A percentile compares a stretch with the other conserved stretches of the same genome.
Conservation (phyloP, 2,888 invertebrate species). For the Ectobius pallidus region DNA sequence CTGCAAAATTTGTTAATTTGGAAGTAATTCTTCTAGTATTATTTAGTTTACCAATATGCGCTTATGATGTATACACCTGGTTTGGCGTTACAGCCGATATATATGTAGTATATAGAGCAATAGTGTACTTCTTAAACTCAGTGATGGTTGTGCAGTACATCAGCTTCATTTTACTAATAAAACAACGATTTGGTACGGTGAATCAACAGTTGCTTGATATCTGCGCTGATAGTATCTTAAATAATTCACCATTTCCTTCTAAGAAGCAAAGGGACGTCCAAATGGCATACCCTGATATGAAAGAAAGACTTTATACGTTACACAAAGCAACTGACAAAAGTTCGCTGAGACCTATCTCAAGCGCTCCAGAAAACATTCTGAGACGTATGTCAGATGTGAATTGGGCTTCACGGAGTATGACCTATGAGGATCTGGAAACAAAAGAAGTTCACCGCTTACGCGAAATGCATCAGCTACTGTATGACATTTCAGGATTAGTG, state of each 20-base stretch:
- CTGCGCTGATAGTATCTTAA: too few relatives aligned
- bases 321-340: too few relatives aligned
- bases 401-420: too few relatives aligned
- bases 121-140: neutral
- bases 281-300: neutral
- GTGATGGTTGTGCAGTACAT: neutral
- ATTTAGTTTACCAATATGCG: neutral
- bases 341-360: too few relatives aligned
- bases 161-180: neutral
- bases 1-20: neutral
- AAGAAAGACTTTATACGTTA: too few relatives aligned
- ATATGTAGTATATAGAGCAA: neutral
- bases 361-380: too few relatives aligned
- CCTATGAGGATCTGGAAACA: too few relatives aligned
- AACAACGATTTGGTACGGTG: neutral
- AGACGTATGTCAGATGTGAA: too few relatives aligned
- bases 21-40: neutral
- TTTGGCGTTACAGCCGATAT: neutral
- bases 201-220: neutral
- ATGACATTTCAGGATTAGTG: neutral
- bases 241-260: too few relatives aligned
- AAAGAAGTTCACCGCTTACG: too few relatives aligned
- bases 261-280: too few relatives aligned
- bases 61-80: neutral
- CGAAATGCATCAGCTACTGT: too few relatives aligned